Percentiles rank a stretch among this genome's conserved stretches.
These are phyloP conservation scores for Adrianichthys oophorus DNA, from an alignment of 2,797 vertebrate species.

Conservation along the genomic window DNA sequence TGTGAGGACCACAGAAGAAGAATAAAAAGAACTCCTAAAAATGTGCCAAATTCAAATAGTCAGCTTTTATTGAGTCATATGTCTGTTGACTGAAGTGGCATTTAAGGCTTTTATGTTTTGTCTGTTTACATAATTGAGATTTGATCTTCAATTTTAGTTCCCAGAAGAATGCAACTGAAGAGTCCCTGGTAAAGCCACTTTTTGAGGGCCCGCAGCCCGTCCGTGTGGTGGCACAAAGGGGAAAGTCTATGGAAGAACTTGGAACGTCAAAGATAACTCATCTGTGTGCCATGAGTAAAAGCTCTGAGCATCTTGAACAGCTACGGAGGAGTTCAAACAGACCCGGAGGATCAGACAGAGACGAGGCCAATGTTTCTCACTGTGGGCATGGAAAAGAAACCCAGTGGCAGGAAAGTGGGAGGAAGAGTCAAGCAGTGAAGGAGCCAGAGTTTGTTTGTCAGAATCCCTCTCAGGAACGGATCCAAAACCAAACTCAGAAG, in stretches of 20 bases:
- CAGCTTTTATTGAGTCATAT: background rate
- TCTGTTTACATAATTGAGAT: conserved; percentile 9
- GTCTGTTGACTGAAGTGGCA: background rate
- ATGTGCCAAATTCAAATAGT: background rate
- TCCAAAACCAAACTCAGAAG: conserved; percentile 43
- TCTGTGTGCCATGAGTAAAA: conserved; percentile 72
- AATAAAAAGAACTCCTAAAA: conserved; percentile 20
- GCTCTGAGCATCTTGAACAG: conserved; percentile 79
- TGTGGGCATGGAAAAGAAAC: conserved; percentile 35
- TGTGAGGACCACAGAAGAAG: conserved; percentile 6
- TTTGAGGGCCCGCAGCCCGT: conserved; percentile 45
- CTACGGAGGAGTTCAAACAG: conserved; percentile 25
- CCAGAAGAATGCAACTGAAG: conserved; percentile 40
- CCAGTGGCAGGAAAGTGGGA: conserved; percentile 25
- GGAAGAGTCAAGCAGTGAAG: conserved; percentile 22
- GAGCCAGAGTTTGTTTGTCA: conserved; percentile 34
- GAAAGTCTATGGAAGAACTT: conserved; percentile 82
- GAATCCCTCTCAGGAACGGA: conserved; percentile 49
- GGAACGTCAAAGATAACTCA: conserved; percentile 54
- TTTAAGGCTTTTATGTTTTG: conserved; percentile 2
- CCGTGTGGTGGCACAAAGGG: conserved; percentile 68
- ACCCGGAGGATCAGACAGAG: conserved; percentile 18
- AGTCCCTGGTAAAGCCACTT: conserved; percentile 4
- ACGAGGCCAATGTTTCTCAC: conserved; percentile 40
- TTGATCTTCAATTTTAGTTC: conserved; percentile 50